phyloP scores from a whole-genome alignment of 2,113 vertebrate species.

The Lepisosteus oculatus region DNA sequence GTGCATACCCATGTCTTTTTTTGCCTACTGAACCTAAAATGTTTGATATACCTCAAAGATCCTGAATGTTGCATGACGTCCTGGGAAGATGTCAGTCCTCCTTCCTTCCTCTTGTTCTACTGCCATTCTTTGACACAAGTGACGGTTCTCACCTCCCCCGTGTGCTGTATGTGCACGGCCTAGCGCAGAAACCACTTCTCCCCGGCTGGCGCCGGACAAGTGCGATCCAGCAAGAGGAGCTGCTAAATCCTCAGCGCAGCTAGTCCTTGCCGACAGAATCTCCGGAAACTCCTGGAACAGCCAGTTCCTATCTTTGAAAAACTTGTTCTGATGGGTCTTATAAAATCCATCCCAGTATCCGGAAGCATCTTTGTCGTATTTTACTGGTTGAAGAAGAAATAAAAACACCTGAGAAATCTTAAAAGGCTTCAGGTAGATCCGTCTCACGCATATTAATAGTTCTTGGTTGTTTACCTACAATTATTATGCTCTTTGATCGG shows the following conservation, averaged over 20 bases:
- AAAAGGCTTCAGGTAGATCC: background rate
- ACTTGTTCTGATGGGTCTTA: slow-evolving; percentile 79
- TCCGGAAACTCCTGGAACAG: slow-evolving; percentile 89
- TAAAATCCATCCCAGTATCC: slow-evolving; percentile 90
- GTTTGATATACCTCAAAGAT: slow-evolving; percentile 78
- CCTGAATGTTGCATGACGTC: slow-evolving; percentile 71
- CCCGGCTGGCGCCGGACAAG: background rate
- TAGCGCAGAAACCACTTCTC: slow-evolving; percentile 14
- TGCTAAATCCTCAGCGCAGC: slow-evolving; percentile 8
- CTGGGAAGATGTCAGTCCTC: slow-evolving; percentile 64
- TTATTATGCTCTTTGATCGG: too few relatives aligned
- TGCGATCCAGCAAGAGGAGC: background rate
- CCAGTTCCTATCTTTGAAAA: slow-evolving; percentile 95
- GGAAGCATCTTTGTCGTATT: slow-evolving; percentile 76
- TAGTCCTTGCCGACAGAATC: slow-evolving; percentile 61
- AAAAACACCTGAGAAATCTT: background rate
- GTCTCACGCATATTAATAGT: background rate
- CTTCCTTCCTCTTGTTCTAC: slow-evolving; percentile 13
- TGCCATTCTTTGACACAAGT: background rate
- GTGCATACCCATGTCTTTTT: too few relatives aligned
- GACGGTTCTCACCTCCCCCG: slow-evolving; percentile 13
- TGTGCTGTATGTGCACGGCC: slow-evolving; percentile 9
- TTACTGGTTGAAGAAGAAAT: slow-evolving; percentile 62
- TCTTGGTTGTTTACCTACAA: too few relatives aligned
- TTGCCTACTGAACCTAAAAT: background rate